Percentiles rank a stretch among this genome's conserved stretches.
phyloP scores from a whole-genome alignment of 64 coral and sea anemone genomes.

The Anthopleura sola region DNA sequence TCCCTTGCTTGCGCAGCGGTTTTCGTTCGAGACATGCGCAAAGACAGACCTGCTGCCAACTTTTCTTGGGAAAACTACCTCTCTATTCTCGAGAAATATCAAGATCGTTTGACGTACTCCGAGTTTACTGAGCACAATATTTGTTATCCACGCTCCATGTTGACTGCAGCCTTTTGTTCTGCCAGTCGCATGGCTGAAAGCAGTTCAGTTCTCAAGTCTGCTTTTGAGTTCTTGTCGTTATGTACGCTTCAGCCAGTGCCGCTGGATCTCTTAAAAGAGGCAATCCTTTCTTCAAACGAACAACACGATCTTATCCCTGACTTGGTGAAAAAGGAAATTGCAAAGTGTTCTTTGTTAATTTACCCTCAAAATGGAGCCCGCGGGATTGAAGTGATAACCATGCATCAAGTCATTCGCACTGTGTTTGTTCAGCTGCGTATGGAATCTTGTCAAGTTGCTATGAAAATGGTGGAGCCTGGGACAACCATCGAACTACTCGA shows the following conservation, averaged over 20 bases:
- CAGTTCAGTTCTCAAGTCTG: slow-evolving; percentile 46
- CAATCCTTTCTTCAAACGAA: slow-evolving; percentile 12
- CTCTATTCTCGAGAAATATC: slow-evolving; percentile 52
- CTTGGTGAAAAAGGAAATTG: slow-evolving; percentile 66
- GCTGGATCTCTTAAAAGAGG: slow-evolving; percentile 58
- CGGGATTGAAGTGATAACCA: slow-evolving; percentile 68
- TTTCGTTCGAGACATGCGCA: slow-evolving; percentile 69
- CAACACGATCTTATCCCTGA: slow-evolving; percentile 26
- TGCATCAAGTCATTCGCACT: slow-evolving; percentile 81
- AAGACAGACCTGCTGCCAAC: slow-evolving; percentile 61
- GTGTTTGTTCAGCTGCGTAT: slow-evolving; percentile 67
- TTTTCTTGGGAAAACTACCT: slow-evolving; percentile 72
- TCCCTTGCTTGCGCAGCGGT: slow-evolving; percentile 88
- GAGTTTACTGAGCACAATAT: slow-evolving; percentile 65
- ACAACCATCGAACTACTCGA: background rate
- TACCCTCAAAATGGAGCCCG: slow-evolving; percentile 68
- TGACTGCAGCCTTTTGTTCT: slow-evolving; percentile 61
- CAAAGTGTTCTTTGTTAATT: slow-evolving; percentile 80
- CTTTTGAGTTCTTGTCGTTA: slow-evolving; percentile 80
- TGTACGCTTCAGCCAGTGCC: slow-evolving; percentile 77
- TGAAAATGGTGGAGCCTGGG: background rate
- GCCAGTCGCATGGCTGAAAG: slow-evolving; percentile 80
- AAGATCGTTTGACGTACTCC: slow-evolving; percentile 65
- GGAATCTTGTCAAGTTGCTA: background rate
- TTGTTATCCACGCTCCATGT: slow-evolving; percentile 83